phyloP scores from a whole-genome alignment of 2,113 vertebrate species.

The Nanorana parkeri region DNA sequence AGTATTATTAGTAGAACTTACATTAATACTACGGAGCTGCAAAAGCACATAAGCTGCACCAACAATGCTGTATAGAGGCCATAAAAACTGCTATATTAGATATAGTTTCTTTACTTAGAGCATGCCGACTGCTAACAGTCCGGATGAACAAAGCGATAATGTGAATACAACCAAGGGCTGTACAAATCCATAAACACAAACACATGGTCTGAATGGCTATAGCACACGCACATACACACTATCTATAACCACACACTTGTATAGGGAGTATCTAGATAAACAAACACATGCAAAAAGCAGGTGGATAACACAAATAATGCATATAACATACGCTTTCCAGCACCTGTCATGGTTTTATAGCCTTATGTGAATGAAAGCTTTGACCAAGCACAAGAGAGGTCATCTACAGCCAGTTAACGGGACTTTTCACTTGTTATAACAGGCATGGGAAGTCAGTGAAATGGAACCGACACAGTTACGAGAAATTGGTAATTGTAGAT shows the following conservation, averaged over 20 bases:
- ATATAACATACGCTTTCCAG: slow-evolving; percentile 4
- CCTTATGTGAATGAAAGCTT: slow-evolving; percentile 39
- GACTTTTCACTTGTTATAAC: slow-evolving; percentile 13
- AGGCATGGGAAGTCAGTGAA: slow-evolving; percentile 3
- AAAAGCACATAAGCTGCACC: no score
- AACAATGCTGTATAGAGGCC: no score
- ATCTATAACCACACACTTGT: slow-evolving; percentile 31
- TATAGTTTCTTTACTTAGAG: no score
- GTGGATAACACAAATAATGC: slow-evolving; percentile 35
- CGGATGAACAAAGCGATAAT: background rate
- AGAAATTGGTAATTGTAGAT: no score
- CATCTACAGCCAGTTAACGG: background rate
- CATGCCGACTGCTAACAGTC: no score
- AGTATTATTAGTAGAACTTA: no score
- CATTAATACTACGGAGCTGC: no score
- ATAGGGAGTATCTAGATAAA: slow-evolving; percentile 5
- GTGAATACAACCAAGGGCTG: background rate
- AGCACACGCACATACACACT: background rate
- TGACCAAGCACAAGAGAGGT: slow-evolving; percentile 29
- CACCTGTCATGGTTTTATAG: slow-evolving; percentile 45
- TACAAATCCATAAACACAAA: background rate
- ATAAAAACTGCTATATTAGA: no score
- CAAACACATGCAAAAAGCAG: slow-evolving; percentile 40
- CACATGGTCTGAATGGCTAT: background rate
- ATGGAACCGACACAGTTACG: background rate